phyloP scores from a whole-genome alignment of 1,140 invertebrate species.

The Calosoma granatense region DNA sequence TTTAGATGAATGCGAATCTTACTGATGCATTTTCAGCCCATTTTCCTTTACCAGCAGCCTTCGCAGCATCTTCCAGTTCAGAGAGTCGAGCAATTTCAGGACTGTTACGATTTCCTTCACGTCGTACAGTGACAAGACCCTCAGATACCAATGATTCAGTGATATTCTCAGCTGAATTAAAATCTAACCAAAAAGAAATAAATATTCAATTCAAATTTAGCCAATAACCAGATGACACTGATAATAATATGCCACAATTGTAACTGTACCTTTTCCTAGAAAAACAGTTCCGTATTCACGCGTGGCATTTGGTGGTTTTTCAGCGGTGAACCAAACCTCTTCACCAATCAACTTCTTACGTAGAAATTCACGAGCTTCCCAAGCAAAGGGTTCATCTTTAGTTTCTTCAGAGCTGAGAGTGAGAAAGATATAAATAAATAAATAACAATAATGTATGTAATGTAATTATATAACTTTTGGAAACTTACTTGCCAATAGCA shows the following conservation, averaged over 20 bases:
- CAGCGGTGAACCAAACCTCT: conserved; percentile 69
- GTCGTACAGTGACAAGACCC: conserved; percentile 76
- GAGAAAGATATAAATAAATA: conserved; percentile 12
- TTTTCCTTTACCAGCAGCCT: conserved; percentile 75
- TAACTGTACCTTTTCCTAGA: conserved; percentile 59
- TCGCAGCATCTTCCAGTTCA: conserved; percentile 87
- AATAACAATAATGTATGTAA: not conserved
- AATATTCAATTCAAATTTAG: too few species aligned
- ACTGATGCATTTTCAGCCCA: conserved; percentile 47
- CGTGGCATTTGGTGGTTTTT: conserved; percentile 59
- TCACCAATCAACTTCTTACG: conserved; percentile 86
- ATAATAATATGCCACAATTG: not conserved
- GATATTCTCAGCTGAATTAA: conserved; percentile 68
- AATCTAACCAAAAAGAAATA: conserved; percentile 40
- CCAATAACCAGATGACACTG: too few species aligned
- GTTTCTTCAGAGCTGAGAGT: conserved; percentile 45
- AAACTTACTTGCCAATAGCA: conserved; percentile 50
- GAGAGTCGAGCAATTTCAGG: conserved; percentile 58
- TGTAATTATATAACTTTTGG: conserved; percentile 1
- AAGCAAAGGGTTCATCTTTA: conserved; percentile 89
- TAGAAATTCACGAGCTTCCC: conserved; percentile 91
- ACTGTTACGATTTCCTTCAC: conserved; percentile 56
- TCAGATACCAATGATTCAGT: conserved; percentile 78
- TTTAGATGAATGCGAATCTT: too few species aligned
- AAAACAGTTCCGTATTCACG: conserved; percentile 85